Evolutionary conservation across 30 jellyfish, hydroid and myxozoan genomes (phyloP).

Genomic region (Turritopsis dohrnii): DNA sequence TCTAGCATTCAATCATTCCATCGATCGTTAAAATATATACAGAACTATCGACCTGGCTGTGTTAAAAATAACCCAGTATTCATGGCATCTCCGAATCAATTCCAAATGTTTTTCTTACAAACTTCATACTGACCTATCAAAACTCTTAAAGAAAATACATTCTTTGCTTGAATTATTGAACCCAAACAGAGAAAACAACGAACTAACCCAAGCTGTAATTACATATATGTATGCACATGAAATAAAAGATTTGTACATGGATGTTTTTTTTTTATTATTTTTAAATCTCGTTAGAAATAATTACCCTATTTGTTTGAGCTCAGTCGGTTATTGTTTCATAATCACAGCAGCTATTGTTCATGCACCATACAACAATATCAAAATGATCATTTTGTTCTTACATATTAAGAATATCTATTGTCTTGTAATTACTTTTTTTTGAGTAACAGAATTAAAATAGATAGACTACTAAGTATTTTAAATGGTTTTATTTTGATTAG

Average conservation of each 20-base stretch:
- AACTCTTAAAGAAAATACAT: not conserved
- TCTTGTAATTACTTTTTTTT: not conserved
- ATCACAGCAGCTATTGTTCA: not conserved
- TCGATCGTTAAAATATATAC: not conserved
- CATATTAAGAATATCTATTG: not conserved
- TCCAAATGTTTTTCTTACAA: not conserved
- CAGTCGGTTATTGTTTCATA: not conserved
- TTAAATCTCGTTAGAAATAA: not conserved
- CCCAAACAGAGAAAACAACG: not conserved
- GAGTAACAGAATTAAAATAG: not conserved
- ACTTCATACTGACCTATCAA: not conserved
- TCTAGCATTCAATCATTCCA: too few species aligned
- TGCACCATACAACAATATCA: not conserved
- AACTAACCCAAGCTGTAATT: not conserved
- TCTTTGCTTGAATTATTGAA: not conserved
- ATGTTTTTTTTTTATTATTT: not conserved
- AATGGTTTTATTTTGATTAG: not conserved
- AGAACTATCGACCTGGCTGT: not conserved
- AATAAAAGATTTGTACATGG: not conserved
- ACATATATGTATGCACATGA: not conserved
- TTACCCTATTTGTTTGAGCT: not conserved
- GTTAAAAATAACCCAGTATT: too few species aligned
- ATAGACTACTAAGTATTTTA: not conserved
- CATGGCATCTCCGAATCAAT: not conserved
- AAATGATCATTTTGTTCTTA: not conserved